phyloP scores from a whole-genome alignment of 2,797 vertebrate genomes.

The Lycodopsis pacificus region DNA sequence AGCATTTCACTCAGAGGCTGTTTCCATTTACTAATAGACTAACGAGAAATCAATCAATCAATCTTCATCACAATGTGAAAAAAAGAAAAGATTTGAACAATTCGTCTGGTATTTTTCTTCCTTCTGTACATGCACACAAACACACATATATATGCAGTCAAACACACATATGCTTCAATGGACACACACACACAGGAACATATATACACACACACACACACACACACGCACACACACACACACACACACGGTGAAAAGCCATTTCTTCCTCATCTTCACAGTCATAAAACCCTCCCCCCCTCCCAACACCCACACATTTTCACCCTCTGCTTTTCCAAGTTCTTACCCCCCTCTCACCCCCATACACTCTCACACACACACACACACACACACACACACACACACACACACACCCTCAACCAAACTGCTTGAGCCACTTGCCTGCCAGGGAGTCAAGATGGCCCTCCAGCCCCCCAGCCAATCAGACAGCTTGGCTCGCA shows the following conservation, averaged over 20 bases:
- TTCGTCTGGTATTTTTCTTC: background rate
- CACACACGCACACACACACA: slow-evolving; percentile 8
- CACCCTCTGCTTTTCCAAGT: slow-evolving; percentile 72
- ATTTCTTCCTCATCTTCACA: slow-evolving; percentile 56
- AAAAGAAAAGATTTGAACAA: background rate
- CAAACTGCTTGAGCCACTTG: slow-evolving; percentile 85
- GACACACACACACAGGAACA: slow-evolving; percentile 6
- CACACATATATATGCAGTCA: background rate
- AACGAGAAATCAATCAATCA: background rate
- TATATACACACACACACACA: slow-evolving; percentile 1
- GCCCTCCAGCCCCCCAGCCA: slow-evolving; percentile 86
- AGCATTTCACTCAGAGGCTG: too few relatives aligned
- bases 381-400: slow-evolving; percentile 53
- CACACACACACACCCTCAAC: slow-evolving; percentile 76
- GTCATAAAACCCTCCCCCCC: slow-evolving; percentile 49
- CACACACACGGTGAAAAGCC: slow-evolving; percentile 17
- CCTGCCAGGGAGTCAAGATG: slow-evolving; percentile 88
- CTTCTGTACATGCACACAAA: background rate
- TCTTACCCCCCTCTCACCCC: slow-evolving; percentile 28
- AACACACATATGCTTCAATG: slow-evolving; percentile 11
- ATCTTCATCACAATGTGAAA: background rate
- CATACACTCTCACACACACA: slow-evolving; percentile 12
- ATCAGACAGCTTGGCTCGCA: slow-evolving; percentile 87
- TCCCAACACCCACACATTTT: slow-evolving; percentile 75
- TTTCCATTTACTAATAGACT: background rate